These are phyloP conservation scores for Perizoma affinitatum DNA, from an alignment of 2,888 invertebrate species.

Conservation along the genomic window DNA sequence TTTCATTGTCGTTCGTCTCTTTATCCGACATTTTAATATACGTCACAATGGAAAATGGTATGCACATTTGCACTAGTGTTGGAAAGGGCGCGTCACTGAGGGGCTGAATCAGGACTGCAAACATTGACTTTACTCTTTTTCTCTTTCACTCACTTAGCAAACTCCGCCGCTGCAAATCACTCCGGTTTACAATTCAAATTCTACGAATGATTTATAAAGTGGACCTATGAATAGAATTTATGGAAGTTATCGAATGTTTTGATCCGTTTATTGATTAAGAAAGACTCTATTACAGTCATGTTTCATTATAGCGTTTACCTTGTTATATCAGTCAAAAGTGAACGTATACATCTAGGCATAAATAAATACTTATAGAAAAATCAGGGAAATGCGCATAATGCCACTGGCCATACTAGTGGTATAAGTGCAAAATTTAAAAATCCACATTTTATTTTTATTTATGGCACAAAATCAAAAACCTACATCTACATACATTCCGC, in stretches of 20 bases:
- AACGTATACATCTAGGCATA: too few species aligned
- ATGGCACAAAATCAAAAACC: too few species aligned
- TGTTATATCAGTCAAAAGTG: too few species aligned
- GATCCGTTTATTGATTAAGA: constrained; percentile 13
- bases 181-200: constrained; percentile 68
- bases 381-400: too few species aligned
- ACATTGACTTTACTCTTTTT: constrained; percentile 82
- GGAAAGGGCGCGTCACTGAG: constrained; percentile 60
- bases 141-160: constrained; percentile 80
- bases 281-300: too few species aligned
- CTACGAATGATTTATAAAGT: constrained; percentile 64
- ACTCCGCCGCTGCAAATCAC: constrained; percentile 76
- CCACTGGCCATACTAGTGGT: too few species aligned
- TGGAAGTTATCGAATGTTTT: constrained; percentile 24
- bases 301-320: too few species aligned
- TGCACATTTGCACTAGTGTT: constrained; percentile 51
- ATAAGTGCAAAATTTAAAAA: too few species aligned
- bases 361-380: too few species aligned
- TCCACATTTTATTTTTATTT: too few species aligned
- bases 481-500: too few species aligned
- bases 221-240: constrained; percentile 22
- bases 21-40: constrained; percentile 32
- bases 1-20: constrained; percentile 18
- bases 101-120: constrained; percentile 79
- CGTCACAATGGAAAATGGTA: constrained; percentile 46